phyloP scores from a whole-genome alignment of 2,113 vertebrate genomes.

The Tyto alba region DNA sequence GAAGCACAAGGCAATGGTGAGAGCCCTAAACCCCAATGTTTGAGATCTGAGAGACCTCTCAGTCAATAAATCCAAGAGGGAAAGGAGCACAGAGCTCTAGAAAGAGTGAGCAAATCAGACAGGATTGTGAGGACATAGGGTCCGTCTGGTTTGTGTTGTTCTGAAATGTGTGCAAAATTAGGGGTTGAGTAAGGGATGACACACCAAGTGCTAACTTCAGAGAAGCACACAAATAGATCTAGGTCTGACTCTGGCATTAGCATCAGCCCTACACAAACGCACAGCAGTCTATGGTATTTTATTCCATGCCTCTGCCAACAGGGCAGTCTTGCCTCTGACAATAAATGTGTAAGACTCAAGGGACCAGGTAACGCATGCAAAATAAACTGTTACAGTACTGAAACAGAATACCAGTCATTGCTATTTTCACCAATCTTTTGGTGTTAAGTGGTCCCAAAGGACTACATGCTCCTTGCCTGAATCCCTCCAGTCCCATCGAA shows the following conservation, averaged over 20 bases:
- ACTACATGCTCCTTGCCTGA: not conserved
- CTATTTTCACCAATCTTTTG: not conserved
- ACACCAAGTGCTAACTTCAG: not conserved
- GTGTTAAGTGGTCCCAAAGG: not conserved
- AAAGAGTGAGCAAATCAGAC: not conserved
- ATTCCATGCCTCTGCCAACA: not conserved
- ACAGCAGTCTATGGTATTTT: not conserved
- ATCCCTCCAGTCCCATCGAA: not conserved
- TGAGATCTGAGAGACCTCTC: not conserved
- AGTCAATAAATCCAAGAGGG: not conserved
- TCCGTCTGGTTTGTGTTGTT: not conserved
- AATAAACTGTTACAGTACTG: not conserved
- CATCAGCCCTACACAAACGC: not conserved
- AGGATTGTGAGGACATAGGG: not conserved
- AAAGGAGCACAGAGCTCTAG: not conserved
- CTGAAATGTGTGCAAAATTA: not conserved
- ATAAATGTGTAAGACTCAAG: not conserved
- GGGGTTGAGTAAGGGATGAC: not conserved
- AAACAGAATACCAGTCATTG: not conserved
- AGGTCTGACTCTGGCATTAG: not conserved
- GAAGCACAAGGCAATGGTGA: not conserved
- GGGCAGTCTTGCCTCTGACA: not conserved
- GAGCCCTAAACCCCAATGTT: not conserved
- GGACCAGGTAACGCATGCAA: not conserved
- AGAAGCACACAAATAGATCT: not conserved